Base-by-base conservation (phyloP, 1,140 invertebrate genomes). In the Drosophila kohkoa region DNA sequence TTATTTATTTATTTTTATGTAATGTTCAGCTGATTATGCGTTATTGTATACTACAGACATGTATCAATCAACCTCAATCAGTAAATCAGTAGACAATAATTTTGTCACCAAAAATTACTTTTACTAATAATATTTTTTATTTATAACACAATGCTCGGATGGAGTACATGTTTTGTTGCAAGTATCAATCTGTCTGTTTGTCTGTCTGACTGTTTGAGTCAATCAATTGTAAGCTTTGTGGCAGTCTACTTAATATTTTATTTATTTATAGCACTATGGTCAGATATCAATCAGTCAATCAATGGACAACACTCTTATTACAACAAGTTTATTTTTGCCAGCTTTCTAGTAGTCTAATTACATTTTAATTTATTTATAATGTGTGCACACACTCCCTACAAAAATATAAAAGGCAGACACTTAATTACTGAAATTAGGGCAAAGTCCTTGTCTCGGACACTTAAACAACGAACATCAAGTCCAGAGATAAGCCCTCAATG, bases 381-480 rank as follows among this genome's bases (percentile, higher is more conserved):
- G 54, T 46, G 43, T 32, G 32, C 16, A 16, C 55, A 35, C 25
- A 54, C 41, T 45, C 48, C 16, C 35, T 2, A 71, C 30, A 32
- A 32, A 32, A 32, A 32, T 6, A 32, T 38, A 38, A 54, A 28
- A 71, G 45, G 48, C 43, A 38, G 11, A 45, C 63, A 55, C 57
- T 80, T 83, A 83, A 87, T 88, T 88, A 88, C 62, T 74, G 55
- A 49, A 79, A 72, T 82, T 83, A 85, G 73, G 15, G 16, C 52
- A 68, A 55, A 65, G 66, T 60, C 75, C 49, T 64, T 69, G 59
- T 57, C 46, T 41, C 49, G 64, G 48, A 66, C 72, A 77, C 81
- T 83, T 65, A 49, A 66, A 51, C 65, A 48, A 11, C n/a, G 30
- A 49, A 45, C 43, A 67, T 58, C 54, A 57, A 57, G n/a, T 5